Evolutionary conservation across 2,888 invertebrate species (phyloP).

Genomic region (Philopedon plagiatum): DNA sequence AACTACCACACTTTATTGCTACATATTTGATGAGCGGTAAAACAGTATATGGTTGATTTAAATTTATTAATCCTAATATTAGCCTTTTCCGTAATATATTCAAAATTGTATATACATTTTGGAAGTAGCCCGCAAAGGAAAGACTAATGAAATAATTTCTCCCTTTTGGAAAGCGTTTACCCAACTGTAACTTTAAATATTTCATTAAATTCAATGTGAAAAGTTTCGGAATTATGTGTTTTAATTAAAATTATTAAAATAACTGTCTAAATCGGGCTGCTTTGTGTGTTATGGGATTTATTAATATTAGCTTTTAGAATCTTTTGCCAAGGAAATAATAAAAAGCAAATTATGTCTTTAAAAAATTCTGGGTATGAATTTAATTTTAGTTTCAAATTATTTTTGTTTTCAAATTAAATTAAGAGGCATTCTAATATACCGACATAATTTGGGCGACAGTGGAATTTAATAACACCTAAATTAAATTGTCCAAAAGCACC

Average conservation of each 20-base stretch:
- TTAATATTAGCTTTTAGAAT: not conserved
- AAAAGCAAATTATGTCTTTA: not conserved
- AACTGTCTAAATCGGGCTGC: slow-evolving; percentile 24
- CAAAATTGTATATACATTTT: slow-evolving; percentile 4
- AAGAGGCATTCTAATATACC: too few relatives aligned
- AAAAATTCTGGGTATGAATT: too few relatives aligned
- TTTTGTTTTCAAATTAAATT: too few relatives aligned
- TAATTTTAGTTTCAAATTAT: too few relatives aligned
- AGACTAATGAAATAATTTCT: slow-evolving; percentile 34
- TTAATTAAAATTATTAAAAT: slow-evolving; percentile 39
- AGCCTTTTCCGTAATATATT: too few relatives aligned
- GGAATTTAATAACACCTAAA: too few relatives aligned
- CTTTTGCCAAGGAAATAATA: not conserved
- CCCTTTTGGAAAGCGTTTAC: slow-evolving; percentile 11
- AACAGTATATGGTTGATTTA: too few relatives aligned
- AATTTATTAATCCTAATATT: too few relatives aligned
- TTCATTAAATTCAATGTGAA: slow-evolving; percentile 26
- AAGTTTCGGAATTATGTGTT: slow-evolving; percentile 38
- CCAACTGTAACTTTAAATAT: slow-evolving; percentile 32
- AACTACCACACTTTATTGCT: too few relatives aligned
- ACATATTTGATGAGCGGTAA: too few relatives aligned
- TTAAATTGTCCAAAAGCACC: too few relatives aligned
- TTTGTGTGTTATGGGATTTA: slow-evolving; percentile 17
- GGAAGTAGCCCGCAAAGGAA: slow-evolving; percentile 1
- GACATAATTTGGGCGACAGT: too few relatives aligned